These are phyloP conservation scores for Campoletis raptor DNA, from an alignment of 2,888 invertebrate genomes.

Conservation along the genomic window DNA sequence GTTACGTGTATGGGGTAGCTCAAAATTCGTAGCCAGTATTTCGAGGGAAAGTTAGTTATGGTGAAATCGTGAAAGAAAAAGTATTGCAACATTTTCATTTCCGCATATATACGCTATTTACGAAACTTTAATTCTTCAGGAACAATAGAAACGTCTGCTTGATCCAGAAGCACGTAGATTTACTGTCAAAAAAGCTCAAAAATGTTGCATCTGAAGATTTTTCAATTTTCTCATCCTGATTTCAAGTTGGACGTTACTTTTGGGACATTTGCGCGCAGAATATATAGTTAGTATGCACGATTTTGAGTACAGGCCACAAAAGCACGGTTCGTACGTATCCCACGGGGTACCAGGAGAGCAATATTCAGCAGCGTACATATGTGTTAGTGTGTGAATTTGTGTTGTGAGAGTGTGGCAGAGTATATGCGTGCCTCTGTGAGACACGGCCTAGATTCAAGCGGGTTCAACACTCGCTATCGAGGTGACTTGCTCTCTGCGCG, in stretches of 20 bases:
- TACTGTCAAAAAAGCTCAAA: not conserved
- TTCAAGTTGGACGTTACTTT: not conserved
- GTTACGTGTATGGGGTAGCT: not conserved
- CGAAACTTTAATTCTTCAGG: not conserved
- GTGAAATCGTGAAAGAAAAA: not conserved
- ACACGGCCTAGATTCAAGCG: constrained; percentile 85
- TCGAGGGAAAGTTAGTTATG: not conserved
- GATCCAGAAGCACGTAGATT: no score
- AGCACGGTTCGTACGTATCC: constrained; percentile 71
- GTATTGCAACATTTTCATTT: not conserved
- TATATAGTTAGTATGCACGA: not conserved
- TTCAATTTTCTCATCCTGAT: not conserved
- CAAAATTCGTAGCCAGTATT: not conserved
- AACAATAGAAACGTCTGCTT: not conserved
- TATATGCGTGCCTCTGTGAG: constrained; percentile 85
- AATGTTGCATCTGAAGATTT: not conserved
- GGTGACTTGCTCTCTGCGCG: constrained; percentile 81
- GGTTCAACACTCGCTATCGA: constrained; percentile 85
- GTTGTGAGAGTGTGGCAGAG: not conserved
- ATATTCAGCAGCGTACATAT: constrained; percentile 60
- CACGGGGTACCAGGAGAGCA: constrained; percentile 67
- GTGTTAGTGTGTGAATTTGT: constrained; percentile 65
- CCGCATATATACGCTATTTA: not conserved
- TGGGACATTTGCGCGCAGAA: not conserved
- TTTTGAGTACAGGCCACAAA: constrained; percentile 45